Conservation (phyloP, 2,797 vertebrate species). For the Leptoclinus maculatus region DNA sequence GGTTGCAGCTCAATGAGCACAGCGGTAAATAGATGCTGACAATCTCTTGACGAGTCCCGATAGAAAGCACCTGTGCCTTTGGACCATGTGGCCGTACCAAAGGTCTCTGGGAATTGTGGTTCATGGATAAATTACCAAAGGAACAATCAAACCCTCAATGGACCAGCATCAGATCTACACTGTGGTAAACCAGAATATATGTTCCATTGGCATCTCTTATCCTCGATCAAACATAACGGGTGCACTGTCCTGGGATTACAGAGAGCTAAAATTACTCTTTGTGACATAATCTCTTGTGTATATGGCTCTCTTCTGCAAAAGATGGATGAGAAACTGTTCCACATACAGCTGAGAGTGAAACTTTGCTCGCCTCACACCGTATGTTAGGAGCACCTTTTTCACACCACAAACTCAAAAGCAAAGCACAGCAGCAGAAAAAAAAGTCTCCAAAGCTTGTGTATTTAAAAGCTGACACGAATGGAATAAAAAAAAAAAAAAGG, state of each 20-base stretch:
- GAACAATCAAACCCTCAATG: neutral
- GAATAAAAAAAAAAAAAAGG: neutral
- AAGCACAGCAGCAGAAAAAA: neutral
- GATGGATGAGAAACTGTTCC: constrained; percentile 1
- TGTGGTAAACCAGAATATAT: neutral
- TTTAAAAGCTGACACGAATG: neutral
- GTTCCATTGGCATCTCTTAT: neutral
- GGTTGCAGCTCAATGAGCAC: neutral
- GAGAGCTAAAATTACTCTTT: neutral
- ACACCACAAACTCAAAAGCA: constrained; percentile 11
- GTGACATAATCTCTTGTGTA: neutral
- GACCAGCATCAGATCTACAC: neutral
- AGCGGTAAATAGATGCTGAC: neutral
- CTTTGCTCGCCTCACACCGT: neutral
- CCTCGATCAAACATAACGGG: neutral
- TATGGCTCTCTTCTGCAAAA: neutral
- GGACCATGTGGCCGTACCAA: neutral
- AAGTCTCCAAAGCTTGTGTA: neutral
- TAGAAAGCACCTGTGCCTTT: neutral
- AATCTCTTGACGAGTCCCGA: neutral
- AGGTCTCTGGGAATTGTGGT: neutral
- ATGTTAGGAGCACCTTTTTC: neutral
- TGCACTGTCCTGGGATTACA: neutral
- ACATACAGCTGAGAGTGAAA: constrained; percentile 13
- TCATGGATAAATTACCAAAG: too few relatives aligned